These are phyloP conservation scores for Pseudomugil tenellus DNA, from an alignment of 2,797 vertebrate genomes.

Conservation along the genomic window DNA sequence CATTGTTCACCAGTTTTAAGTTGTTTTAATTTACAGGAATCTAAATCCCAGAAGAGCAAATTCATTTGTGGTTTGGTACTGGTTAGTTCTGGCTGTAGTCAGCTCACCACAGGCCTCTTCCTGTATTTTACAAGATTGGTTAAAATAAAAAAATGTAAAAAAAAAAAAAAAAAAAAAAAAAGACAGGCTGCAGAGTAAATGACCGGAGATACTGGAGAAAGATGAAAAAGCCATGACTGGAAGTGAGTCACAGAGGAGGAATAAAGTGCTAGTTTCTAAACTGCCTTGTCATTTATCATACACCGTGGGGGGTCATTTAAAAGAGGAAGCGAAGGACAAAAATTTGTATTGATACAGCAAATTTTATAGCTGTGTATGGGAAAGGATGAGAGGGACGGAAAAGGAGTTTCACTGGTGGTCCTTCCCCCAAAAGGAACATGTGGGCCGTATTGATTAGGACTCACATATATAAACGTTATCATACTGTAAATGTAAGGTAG, in stretches of 20 bases:
- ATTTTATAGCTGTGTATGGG: conserved; percentile 15
- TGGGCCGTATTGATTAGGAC: not conserved
- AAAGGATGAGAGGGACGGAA: conserved; percentile 20
- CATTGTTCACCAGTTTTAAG: conserved; percentile 73
- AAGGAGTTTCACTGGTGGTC: not conserved
- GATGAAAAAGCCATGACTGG: conserved; percentile 53
- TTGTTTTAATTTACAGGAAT: conserved; percentile 61
- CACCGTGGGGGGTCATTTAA: conserved; percentile 43
- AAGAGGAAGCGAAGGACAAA: conserved; percentile 10
- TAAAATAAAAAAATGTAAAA: conserved; percentile 48
- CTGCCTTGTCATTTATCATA: conserved; percentile 37
- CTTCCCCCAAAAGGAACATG: not conserved
- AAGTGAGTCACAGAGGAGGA: conserved; percentile 67
- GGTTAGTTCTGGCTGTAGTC: conserved; percentile 65
- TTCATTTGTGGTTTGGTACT: conserved; percentile 54
- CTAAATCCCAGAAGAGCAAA: conserved; percentile 33
- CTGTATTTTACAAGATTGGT: conserved; percentile 55
- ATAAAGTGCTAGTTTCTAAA: conserved; percentile 28
- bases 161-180: conserved; percentile 3
- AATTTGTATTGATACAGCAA: conserved; percentile 27
- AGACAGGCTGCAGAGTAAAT: conserved; percentile 37
- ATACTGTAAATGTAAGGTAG: not conserved
- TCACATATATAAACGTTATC: no score
- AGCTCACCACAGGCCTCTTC: conserved; percentile 60
- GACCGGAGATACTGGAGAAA: conserved; percentile 44